These are phyloP conservation scores for Eulithis prunata DNA, from an alignment of 2,888 invertebrate species.

Conservation along the genomic window DNA sequence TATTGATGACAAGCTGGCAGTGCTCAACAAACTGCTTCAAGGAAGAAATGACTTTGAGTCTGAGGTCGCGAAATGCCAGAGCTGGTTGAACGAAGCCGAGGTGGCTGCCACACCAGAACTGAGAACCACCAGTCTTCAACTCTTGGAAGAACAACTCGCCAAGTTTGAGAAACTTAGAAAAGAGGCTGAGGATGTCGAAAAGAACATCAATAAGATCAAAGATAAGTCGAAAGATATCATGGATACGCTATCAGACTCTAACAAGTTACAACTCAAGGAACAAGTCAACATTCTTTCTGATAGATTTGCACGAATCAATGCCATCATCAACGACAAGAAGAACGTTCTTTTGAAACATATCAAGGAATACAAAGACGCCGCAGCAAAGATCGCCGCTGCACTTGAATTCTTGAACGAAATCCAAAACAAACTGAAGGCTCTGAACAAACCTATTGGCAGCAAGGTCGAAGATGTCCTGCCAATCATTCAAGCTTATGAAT, in stretches of 20 bases:
- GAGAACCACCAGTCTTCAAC: conserved; percentile 90
- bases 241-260: conserved; percentile 92
- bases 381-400: conserved; percentile 91
- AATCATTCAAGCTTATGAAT: conserved; percentile 91
- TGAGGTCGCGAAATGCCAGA: conserved; percentile 91
- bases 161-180: conserved; percentile 92
- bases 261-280: conserved; percentile 92
- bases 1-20: conserved; percentile 88
- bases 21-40: conserved; percentile 89
- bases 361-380: conserved; percentile 91
- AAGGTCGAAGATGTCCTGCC: conserved; percentile 95
- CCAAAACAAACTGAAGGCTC: conserved; percentile 92
- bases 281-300: conserved; percentile 91
- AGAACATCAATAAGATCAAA: conserved; percentile 89
- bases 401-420: conserved; percentile 91
- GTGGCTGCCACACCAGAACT: conserved; percentile 93
- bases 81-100: conserved; percentile 96
- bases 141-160: conserved; percentile 93
- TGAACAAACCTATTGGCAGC: conserved; percentile 94
- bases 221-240: conserved; percentile 92
- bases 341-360: conserved; percentile 90
- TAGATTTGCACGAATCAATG: conserved; percentile 89
- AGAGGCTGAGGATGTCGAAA: conserved; percentile 88
- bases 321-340: conserved; percentile 90
- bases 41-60: conserved; percentile 92